Base-by-base conservation (phyloP, 2,888 invertebrate genomes). In the Leucophenga montana region DNA sequence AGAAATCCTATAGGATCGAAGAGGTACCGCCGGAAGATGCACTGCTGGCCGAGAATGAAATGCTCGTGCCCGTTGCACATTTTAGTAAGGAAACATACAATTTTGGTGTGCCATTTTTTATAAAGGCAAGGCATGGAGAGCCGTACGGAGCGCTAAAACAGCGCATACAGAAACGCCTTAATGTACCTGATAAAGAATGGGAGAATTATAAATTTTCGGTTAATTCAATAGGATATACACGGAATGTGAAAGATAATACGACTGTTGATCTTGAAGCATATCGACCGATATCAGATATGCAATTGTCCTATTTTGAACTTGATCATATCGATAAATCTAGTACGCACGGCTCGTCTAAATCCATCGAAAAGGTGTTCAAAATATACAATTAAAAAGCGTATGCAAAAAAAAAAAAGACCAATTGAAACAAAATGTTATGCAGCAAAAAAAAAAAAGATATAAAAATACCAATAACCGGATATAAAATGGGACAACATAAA, bases 261-360 rank as follows among this genome's bases (percentile, higher is more conserved):
- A 74, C 76, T 48, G 78, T 87, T 14, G 87, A 87, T 76, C 76
- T 87, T 70, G 85, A 85, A 56, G 76, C 82, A 3, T 87, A 85
- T 76, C 86, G 86, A 50, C 71, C 79, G 44, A 83, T 88, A 90
- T 91, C 90, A 81, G 90, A 89, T 76, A 91, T 92, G 78, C 92
- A 92, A 73, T 91, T 92, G 89, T 94, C 98, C 69, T 98, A 97
- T 96, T 92, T 99, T 78, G 99, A 98, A 56, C 91, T 99, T 85
- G 98, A 99, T 90, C 99, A 99, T 90, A 93, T 97, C 87, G 99
- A 99, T 91, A 99, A 98, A 90, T 95, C 97, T 78, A 96, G 98
- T 68, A 98, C 97, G 90, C 92, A 97, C 84, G 95, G 97, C 86
- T 94, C 98, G 85, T 95, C 97, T 90, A 97, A 96, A 90, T 97